Evolutionary conservation across 1,140 invertebrate species (phyloP).

Genomic region (Dreissena rostriformis): DNA sequence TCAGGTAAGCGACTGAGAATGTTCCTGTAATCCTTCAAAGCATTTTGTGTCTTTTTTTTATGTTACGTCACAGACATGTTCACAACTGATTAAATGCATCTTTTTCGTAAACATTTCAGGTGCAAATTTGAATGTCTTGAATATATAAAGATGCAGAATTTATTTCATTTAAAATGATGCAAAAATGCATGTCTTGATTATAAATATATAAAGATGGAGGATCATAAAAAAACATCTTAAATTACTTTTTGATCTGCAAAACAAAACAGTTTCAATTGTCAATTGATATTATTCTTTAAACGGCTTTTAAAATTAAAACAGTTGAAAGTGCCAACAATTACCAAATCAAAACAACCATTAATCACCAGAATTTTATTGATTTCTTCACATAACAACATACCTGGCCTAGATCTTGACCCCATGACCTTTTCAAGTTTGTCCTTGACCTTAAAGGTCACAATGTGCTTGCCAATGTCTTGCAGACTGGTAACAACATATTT

Average conservation of each 20-base stretch:
- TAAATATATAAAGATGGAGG: no score
- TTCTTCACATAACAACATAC: neutral
- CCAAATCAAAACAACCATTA: neutral
- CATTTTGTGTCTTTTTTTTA: neutral
- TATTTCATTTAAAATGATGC: no score
- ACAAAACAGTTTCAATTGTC: neutral
- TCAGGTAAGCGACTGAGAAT: neutral
- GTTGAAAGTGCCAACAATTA: neutral
- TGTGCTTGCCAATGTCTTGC: neutral
- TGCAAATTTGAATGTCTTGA: no score
- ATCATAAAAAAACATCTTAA: no score
- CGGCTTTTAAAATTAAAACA: neutral
- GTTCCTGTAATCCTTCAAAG: no score
- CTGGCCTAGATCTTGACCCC: neutral
- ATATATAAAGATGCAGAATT: no score
- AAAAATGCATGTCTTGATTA: no score
- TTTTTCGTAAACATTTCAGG: no score
- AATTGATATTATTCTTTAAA: neutral
- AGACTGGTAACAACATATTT: constrained; percentile 49
- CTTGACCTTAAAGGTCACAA: constrained; percentile 2
- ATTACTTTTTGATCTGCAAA: no score
- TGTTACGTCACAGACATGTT: neutral
- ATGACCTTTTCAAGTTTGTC: neutral
- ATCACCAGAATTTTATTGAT: neutral
- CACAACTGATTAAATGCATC: neutral